Evolutionary conservation across 2,113 vertebrate species (phyloP).

Genomic region (Patagioenas fasciata): DNA sequence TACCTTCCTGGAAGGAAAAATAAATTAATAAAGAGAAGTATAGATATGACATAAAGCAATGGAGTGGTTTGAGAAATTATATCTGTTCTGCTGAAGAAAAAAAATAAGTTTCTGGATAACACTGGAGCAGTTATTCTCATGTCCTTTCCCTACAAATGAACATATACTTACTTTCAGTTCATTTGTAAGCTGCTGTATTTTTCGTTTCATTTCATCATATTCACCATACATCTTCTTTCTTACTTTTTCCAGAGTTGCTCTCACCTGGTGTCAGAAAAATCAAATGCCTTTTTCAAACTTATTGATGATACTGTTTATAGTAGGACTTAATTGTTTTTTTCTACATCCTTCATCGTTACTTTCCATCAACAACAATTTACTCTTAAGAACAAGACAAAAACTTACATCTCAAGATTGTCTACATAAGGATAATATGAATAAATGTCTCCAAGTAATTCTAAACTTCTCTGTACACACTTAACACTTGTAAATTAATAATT

Average conservation of each 20-base stretch:
- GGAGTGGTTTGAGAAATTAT: neutral
- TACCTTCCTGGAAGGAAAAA: neutral
- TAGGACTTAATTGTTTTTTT: neutral
- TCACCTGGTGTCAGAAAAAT: constrained; percentile 80
- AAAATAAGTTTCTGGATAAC: neutral
- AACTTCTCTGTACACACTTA: neutral
- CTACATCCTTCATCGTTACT: neutral
- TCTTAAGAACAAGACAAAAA: neutral
- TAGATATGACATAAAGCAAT: neutral
- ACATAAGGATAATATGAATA: neutral
- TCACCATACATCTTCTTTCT: constrained; percentile 93
- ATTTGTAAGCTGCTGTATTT: constrained; percentile 87
- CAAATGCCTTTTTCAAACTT: neutral
- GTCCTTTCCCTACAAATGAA: neutral
- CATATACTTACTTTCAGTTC: constrained; percentile 84
- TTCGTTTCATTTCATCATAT: constrained; percentile 94
- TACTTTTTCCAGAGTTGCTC: constrained; percentile 95
- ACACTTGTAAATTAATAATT: neutral
- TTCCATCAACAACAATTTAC: neutral
- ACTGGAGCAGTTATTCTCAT: neutral
- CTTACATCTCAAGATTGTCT: neutral
- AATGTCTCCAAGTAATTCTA: neutral
- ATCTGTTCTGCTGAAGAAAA: neutral
- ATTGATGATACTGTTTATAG: neutral
- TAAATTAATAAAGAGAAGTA: neutral